phyloP scores from a whole-genome alignment of 2,797 vertebrate genomes.

The Scarus forsteni region DNA sequence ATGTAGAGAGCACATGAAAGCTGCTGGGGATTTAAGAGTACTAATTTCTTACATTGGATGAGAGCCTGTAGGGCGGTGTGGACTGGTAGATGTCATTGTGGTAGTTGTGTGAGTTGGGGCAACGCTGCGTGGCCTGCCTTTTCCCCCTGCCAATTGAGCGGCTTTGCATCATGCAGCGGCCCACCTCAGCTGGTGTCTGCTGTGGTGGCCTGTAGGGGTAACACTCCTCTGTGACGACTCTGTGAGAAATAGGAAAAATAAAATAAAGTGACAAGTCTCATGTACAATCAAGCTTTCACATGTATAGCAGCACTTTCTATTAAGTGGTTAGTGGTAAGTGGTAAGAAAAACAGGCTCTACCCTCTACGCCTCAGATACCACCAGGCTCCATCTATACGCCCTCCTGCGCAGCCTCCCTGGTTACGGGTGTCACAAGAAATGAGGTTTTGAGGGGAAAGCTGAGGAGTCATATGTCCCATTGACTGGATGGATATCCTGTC shows the following conservation, averaged over 20 bases:
- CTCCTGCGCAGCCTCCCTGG: constrained; percentile 93
- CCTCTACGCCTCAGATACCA: constrained; percentile 94
- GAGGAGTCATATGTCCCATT: constrained; percentile 96
- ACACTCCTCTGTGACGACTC: constrained; percentile 94
- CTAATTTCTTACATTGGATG: constrained; percentile 70
- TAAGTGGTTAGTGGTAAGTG: no score
- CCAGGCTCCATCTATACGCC: constrained; percentile 94
- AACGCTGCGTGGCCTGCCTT: constrained; percentile 88
- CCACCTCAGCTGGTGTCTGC: constrained; percentile 59
- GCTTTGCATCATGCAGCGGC: constrained; percentile 97
- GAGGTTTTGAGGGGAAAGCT: constrained; percentile 95
- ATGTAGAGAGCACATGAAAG: not conserved
- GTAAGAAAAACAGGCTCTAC: constrained; percentile 66
- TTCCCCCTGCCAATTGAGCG: constrained; percentile 92
- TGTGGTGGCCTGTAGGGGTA: constrained; percentile 89
- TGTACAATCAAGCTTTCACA: no score
- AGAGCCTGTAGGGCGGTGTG: constrained; percentile 92
- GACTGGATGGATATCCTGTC: constrained; percentile 98
- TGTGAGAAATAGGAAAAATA: constrained; percentile 59
- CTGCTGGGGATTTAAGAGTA: constrained; percentile 5
- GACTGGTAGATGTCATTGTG: constrained; percentile 93
- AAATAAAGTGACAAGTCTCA: not conserved
- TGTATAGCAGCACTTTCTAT: no score
- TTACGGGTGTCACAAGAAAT: constrained; percentile 95
- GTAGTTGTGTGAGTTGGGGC: constrained; percentile 90